Evolutionary conservation across 2,888 invertebrate species (phyloP).

Genomic region (Lycia hirtaria): DNA sequence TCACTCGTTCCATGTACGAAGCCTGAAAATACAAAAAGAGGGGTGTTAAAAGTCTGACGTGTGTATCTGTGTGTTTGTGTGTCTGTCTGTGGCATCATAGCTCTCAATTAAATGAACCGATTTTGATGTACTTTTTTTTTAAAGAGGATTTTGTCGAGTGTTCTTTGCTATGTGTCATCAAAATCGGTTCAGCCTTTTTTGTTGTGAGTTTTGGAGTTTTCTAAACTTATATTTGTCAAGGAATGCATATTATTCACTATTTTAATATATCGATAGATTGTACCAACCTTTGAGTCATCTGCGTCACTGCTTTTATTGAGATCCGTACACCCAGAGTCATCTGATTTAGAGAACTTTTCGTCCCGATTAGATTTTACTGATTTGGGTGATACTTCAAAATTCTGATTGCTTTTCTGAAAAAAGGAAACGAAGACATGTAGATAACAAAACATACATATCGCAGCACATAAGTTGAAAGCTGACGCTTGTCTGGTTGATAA

Average conservation of each 20-base stretch:
- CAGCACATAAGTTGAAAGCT: too few species aligned
- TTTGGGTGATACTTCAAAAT: not conserved
- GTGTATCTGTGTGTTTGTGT: too few species aligned
- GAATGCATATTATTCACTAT: not conserved
- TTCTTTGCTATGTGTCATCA: too few species aligned
- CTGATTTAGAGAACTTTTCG: constrained; percentile 37
- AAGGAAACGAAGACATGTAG: not conserved
- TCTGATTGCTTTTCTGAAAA: constrained; percentile 1
- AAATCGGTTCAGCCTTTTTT: too few species aligned
- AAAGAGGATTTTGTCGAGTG: too few species aligned
- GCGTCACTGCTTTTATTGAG: constrained; percentile 44
- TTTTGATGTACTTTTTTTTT: too few species aligned
- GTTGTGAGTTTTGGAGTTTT: too few species aligned
- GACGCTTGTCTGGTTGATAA: too few species aligned
- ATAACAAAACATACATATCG: too few species aligned
- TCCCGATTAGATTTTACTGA: constrained; percentile 15
- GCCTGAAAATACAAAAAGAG: constrained; percentile 38
- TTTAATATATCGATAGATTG: not conserved
- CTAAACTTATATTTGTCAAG: not conserved
- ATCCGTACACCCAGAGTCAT: constrained; percentile 69
- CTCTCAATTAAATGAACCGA: too few species aligned
- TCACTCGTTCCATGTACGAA: constrained; percentile 35
- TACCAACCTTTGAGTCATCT: constrained; percentile 47
- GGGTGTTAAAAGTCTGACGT: too few species aligned
- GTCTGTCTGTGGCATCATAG: too few species aligned